Conservation (phyloP, 64 coral and sea anemone species). For the Montipora capricornis region DNA sequence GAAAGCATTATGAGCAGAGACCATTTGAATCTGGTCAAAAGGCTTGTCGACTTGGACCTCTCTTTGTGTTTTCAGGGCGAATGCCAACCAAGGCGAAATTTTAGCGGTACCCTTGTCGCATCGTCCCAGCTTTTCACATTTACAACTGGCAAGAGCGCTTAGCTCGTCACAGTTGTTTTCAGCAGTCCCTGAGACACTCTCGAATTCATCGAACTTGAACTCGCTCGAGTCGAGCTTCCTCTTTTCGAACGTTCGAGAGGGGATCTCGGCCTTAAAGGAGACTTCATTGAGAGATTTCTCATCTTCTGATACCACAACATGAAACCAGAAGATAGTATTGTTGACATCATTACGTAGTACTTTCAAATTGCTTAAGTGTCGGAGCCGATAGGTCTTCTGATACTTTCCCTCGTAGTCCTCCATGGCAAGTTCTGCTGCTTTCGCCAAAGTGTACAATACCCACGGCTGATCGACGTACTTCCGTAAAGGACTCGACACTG, state of each 20-base stretch:
- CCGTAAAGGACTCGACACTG: slow-evolving; percentile 50
- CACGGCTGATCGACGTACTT: slow-evolving; percentile 37
- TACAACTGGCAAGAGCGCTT: slow-evolving; percentile 77
- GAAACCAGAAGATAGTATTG: slow-evolving; percentile 20
- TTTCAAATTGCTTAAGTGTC: slow-evolving; percentile 51
- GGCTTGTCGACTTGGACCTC: slow-evolving; percentile 69
- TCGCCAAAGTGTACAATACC: slow-evolving; percentile 58
- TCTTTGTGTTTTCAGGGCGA: slow-evolving; percentile 88
- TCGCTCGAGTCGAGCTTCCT: not conserved
- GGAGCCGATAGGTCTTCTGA: slow-evolving; percentile 40
- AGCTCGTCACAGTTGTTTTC: slow-evolving; percentile 73
- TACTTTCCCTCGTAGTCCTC: slow-evolving; percentile 25
- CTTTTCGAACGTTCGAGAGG: not conserved
- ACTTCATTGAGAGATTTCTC: slow-evolving; percentile 18
- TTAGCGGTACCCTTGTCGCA: slow-evolving; percentile 76
- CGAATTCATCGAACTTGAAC: slow-evolving; percentile 37
- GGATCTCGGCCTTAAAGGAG: slow-evolving; percentile 12
- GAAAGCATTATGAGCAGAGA: slow-evolving; percentile 89
- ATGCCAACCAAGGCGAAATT: slow-evolving; percentile 76
- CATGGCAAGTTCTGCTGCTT: slow-evolving; percentile 83
- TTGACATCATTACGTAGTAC: not conserved
- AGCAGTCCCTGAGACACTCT: not conserved
- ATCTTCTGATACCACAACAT: slow-evolving; percentile 61
- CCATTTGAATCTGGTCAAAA: slow-evolving; percentile 80
- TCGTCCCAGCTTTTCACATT: slow-evolving; percentile 69